Evolutionary conservation across 2,113 vertebrate genomes (phyloP).

Genomic region (cattle (Bos taurus)): DNA sequence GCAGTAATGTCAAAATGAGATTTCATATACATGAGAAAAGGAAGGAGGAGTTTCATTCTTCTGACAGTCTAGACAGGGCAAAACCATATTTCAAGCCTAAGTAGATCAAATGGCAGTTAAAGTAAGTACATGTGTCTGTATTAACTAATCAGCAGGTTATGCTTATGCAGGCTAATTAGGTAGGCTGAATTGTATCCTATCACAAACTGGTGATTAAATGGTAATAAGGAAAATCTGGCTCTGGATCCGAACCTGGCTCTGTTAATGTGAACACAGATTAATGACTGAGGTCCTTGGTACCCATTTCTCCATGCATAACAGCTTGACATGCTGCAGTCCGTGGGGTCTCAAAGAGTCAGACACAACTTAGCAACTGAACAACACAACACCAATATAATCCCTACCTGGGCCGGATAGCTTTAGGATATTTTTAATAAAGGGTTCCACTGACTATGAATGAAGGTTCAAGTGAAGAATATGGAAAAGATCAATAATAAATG

Average conservation of each 20-base stretch:
- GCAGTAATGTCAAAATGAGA: conserved; percentile 3
- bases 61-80: conserved; percentile 7
- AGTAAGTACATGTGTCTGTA: conserved; percentile 54
- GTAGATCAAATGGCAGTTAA: conserved; percentile 59
- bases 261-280: neutral
- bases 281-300: neutral
- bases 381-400: neutral
- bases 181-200: conserved; percentile 48
- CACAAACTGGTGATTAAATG: conserved; percentile 50
- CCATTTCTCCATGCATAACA: neutral
- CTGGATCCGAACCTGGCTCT: neutral
- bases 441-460: neutral
- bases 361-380: neutral
- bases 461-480: neutral
- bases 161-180: conserved; percentile 49
- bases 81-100: conserved; percentile 61
- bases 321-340: neutral
- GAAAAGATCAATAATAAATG: neutral
- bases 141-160: conserved; percentile 57
- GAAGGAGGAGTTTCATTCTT: neutral
- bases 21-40: conserved; percentile 26
- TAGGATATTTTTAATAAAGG: conserved; percentile 16
- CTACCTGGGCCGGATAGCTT: neutral
- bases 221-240: neutral
- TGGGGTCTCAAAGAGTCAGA: neutral